Base-by-base conservation (phyloP, 2,888 invertebrate genomes). In the Erynnis tages region DNA sequence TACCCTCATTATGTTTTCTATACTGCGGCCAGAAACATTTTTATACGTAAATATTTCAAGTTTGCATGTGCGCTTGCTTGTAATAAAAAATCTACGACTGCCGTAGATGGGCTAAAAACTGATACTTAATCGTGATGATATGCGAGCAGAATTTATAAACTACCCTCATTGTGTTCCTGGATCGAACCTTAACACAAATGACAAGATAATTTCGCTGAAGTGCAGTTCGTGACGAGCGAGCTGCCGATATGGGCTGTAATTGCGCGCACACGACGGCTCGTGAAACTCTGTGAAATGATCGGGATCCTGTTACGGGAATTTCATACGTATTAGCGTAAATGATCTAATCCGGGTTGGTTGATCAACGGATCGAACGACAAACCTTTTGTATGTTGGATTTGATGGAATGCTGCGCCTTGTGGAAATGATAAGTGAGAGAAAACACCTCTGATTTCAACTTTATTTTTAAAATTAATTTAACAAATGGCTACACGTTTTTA, bases 181-280 rank as follows among this genome's bases (percentile, higher is more conserved):
- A 49, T 49, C 41, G 32, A 32, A 34, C 49, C 41, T 49, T 49
- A 43, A 49, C 34, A 49, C 41, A 49, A 49, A 49, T 49, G 41
- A 41, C 49, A 41, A 49, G 19, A 49, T 49, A 49, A 49, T 49
- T 49, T 43, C 34, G 49, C 34, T 41, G 11, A 21, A 49, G 34
- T 27, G 19, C 49, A 41, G 27, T 49, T 49, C 49, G 49, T 49
- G 49, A 49, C 49, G 49, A 49, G 16, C 49, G 50, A 19, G 43
- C 50, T 50, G 50, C 50, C 43, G 50, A 50, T 50, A 50, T 50
- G 50, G 50, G 50, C 34, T 50, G 43, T 50, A 50, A 50, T 50
- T 43, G 50, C 50, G 50, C 29, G 50, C 43, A 29, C 43, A 50
- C 43, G 50, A 50, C 27, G 41, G 35, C 35, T 43, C 43, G 50